A percentile compares a stretch with the other conserved stretches of the same genome.
Evolutionary conservation across 1,140 invertebrate species (phyloP).

Genomic region (Wiebesia pumilae): DNA sequence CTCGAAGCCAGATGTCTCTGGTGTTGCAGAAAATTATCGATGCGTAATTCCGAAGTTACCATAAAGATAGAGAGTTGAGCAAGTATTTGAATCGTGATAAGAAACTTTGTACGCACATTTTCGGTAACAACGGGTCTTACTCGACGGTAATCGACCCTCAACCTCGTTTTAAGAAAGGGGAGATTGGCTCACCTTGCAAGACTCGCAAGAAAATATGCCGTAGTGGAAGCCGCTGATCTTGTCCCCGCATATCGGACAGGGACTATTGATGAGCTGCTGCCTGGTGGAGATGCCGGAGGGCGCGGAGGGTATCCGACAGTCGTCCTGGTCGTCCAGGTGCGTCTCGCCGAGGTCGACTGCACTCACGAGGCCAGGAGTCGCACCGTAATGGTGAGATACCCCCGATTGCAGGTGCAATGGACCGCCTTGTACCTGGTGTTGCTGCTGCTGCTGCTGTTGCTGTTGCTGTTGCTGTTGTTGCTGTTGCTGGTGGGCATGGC

Average conservation of each 20-base stretch:
- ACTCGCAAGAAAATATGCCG: slow-evolving; percentile 97
- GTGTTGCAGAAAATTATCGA: no score
- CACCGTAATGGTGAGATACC: slow-evolving; percentile 62
- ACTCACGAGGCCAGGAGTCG: not conserved
- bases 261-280: slow-evolving; percentile 87
- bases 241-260: slow-evolving; percentile 96
- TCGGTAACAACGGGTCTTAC: no score
- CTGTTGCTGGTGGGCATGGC: slow-evolving; percentile 65
- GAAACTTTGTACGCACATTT: no score
- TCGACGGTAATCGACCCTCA: no score
- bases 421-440: not conserved
- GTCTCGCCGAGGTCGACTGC: slow-evolving; percentile 56
- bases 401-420: slow-evolving; percentile 50
- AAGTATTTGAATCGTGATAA: no score
- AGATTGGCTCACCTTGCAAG: slow-evolving; percentile 82
- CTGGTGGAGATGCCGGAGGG: slow-evolving; percentile 87
- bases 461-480: slow-evolving; percentile 69
- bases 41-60: no score
- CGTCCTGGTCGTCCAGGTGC: slow-evolving; percentile 70
- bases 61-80: no score
- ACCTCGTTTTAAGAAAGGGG: no score
- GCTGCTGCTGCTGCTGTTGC: slow-evolving; percentile 64
- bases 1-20: no score
- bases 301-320: slow-evolving; percentile 74
- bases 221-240: slow-evolving; percentile 97